Percentiles rank a stretch among this genome's conserved stretches.
These are phyloP conservation scores for Melipona quadrifasciata DNA, from an alignment of 1,140 invertebrate genomes.

Conservation along the genomic window DNA sequence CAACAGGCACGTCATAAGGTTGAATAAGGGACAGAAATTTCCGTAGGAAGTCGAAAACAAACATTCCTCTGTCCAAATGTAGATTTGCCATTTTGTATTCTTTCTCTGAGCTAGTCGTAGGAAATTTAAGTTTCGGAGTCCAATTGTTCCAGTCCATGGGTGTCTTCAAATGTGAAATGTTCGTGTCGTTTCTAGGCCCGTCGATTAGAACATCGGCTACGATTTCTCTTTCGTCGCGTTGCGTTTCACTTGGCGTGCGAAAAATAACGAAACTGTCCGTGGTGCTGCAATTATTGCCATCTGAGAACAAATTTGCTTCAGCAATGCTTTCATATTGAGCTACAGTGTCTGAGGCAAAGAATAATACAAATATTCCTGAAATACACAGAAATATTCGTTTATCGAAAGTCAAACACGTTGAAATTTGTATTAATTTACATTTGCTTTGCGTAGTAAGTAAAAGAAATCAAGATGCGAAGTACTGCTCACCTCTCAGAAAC, in stretches of 20 bases:
- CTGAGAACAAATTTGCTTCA: slow-evolving; percentile 56
- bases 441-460: background rate
- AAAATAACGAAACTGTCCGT: slow-evolving; percentile 68
- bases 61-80: slow-evolving; percentile 81
- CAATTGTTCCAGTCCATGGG: slow-evolving; percentile 69
- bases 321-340: slow-evolving; percentile 53
- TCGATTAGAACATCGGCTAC: slow-evolving; percentile 34
- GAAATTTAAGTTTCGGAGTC: slow-evolving; percentile 74
- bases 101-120: slow-evolving; percentile 69
- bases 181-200: slow-evolving; percentile 62
- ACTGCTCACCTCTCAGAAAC: slow-evolving; percentile 60
- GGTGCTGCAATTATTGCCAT: slow-evolving; percentile 66
- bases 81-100: slow-evolving; percentile 81
- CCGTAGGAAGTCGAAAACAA: slow-evolving; percentile 83
- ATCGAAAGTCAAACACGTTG: background rate
- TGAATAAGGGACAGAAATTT: slow-evolving; percentile 82
- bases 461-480: background rate
- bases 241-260: slow-evolving; percentile 52
- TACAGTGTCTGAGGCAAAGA: slow-evolving; percentile 50
- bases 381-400: slow-evolving; percentile 13
- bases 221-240: slow-evolving; percentile 16
- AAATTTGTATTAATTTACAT: background rate
- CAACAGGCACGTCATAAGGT: slow-evolving; percentile 82
- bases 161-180: slow-evolving; percentile 73
- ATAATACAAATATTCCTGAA: slow-evolving; percentile 61